These are phyloP conservation scores for Tyria jacobaeae DNA, from an alignment of 2,888 invertebrate species.

Conservation along the genomic window DNA sequence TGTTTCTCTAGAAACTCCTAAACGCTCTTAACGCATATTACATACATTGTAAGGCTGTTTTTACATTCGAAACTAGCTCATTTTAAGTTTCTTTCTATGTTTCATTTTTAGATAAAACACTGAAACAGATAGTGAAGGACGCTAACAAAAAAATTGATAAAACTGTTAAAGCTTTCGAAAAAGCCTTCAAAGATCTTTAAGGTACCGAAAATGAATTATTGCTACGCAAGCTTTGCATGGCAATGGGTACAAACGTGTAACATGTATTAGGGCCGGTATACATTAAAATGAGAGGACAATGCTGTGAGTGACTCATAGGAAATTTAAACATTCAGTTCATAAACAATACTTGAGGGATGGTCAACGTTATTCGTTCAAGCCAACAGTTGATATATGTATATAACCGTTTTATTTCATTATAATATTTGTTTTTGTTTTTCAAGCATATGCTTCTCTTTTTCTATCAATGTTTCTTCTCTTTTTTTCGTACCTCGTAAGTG, in stretches of 20 bases:
- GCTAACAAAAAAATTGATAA: constrained; percentile 73
- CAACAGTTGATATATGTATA: too few species aligned
- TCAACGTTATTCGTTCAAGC: too few species aligned
- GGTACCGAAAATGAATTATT: constrained; percentile 49
- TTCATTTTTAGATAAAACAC: constrained; percentile 10
- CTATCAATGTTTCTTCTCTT: too few species aligned
- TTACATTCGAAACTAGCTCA: background rate
- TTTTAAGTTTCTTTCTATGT: background rate
- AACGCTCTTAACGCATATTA: background rate
- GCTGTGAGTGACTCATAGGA: too few species aligned
- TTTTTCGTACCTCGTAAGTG: too few species aligned
- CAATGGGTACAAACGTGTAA: constrained; percentile 24
- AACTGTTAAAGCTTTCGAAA: constrained; percentile 67
- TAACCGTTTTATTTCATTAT: too few species aligned
- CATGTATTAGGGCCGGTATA: constrained; percentile 17
- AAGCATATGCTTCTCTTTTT: too few species aligned
- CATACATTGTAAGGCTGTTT: background rate
- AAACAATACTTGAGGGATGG: too few species aligned
- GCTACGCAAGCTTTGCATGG: constrained; percentile 64
- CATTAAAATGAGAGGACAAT: constrained; percentile 4
- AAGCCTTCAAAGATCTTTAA: constrained; percentile 69
- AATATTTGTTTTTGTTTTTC: too few species aligned
- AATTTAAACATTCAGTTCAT: too few species aligned
- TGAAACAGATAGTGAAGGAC: constrained; percentile 63
- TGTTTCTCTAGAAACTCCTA: background rate